Evolutionary conservation across 1,140 invertebrate species (phyloP).

Genomic region (Carposina sasakii): DNA sequence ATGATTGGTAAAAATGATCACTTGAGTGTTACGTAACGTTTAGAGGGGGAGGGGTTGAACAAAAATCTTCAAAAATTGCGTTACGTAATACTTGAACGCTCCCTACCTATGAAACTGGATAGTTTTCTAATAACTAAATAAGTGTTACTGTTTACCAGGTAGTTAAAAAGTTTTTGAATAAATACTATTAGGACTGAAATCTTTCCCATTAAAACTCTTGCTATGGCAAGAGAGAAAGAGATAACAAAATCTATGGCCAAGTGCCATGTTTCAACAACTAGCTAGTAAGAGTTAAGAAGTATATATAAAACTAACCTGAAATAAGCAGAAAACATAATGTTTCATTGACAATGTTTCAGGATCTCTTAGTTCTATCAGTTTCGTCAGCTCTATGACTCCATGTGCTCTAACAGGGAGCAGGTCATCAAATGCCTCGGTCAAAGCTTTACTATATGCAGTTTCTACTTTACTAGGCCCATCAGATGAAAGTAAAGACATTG

Average conservation of each 20-base stretch:
- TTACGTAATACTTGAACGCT: too few relatives aligned
- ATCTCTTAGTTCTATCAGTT: slow-evolving; percentile 80
- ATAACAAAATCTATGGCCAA: neutral
- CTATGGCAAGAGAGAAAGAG: too few relatives aligned
- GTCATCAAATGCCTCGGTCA: slow-evolving; percentile 81
- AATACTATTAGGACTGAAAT: too few relatives aligned
- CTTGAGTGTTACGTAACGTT: too few relatives aligned
- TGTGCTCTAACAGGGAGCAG: slow-evolving; percentile 86
- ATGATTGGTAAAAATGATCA: too few relatives aligned
- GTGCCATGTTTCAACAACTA: neutral
- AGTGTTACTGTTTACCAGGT: too few relatives aligned
- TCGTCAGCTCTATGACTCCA: slow-evolving; percentile 81
- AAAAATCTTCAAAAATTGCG: too few relatives aligned
- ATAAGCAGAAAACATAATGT: slow-evolving; percentile 79
- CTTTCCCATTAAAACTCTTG: too few relatives aligned
- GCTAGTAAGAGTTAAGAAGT: slow-evolving; percentile 3
- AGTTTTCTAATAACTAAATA: too few relatives aligned
- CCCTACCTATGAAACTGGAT: too few relatives aligned
- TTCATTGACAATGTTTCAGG: slow-evolving; percentile 76
- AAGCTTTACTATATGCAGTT: slow-evolving; percentile 75
- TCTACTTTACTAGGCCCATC: slow-evolving; percentile 35
- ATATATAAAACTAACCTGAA: slow-evolving; percentile 72
- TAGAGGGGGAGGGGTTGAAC: too few relatives aligned
- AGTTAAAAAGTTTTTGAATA: too few relatives aligned
- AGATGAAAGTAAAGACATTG: slow-evolving; percentile 38